Evolutionary conservation across 1,140 invertebrate genomes (phyloP).

Genomic region (Globodera rostochiensis): DNA sequence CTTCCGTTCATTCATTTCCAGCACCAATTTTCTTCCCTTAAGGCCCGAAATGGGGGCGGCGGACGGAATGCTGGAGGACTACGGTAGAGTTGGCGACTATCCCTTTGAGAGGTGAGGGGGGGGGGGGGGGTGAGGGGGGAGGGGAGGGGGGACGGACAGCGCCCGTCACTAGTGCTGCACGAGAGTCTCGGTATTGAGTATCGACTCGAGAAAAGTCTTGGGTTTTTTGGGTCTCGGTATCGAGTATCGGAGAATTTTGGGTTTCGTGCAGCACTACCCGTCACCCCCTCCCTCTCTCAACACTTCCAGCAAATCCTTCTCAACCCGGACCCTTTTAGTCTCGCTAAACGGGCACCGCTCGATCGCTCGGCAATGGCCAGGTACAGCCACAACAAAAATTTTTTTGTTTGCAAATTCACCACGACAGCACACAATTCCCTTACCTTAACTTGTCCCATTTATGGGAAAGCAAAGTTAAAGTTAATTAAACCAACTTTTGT

Average conservation of each 20-base stretch:
- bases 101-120: neutral
- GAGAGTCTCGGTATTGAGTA: too few relatives aligned
- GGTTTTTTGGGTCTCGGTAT: too few relatives aligned
- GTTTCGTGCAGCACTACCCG: too few relatives aligned
- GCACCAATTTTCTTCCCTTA: neutral
- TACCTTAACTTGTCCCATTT: neutral
- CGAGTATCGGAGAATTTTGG: too few relatives aligned
- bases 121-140: too few relatives aligned
- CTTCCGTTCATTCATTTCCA: neutral
- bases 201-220: too few relatives aligned
- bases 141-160: too few relatives aligned
- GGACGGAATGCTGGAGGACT: neutral
- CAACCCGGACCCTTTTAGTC: neutral
- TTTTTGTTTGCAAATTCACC: neutral
- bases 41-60: neutral
- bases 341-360: slow-evolving; percentile 22
- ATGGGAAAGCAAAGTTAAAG: too few relatives aligned
- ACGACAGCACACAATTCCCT: neutral
- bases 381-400: neutral
- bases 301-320: neutral
- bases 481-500: too few relatives aligned
- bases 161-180: too few relatives aligned
- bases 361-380: slow-evolving; percentile 28
- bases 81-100: neutral
- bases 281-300: too few relatives aligned